Base-by-base conservation (phyloP, 1,140 invertebrate genomes). In the Physella acuta region DNA sequence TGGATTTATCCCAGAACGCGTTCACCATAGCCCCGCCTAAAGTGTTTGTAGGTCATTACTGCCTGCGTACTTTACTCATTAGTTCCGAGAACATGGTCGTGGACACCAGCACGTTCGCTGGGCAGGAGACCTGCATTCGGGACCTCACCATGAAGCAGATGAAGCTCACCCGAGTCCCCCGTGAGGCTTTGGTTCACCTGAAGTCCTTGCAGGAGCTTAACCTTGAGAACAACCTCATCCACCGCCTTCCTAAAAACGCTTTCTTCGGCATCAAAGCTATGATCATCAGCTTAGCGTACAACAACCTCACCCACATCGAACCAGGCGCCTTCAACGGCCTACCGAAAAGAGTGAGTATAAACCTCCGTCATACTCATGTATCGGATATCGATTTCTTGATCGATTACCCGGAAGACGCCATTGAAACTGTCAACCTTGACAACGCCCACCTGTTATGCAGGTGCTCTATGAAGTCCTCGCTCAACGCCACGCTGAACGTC, bases 391-490 rank as follows among this genome's bases (percentile, higher is more conserved):
- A 68, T 3, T 68, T 68, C 36, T 56, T 68, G 3, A 16, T 60
- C 24, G 66, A 39, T 0, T 68, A 68, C 39, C 2, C 53, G 1
- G 55, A 59, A 14, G 56, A 68, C 24, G 66, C 56, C 39, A 68
- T 68, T 26, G 56, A 30, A n/a, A 59, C 56, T 14, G 66, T 68
- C 5, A 68, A 68, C 30, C 56, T 68, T 24, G 66, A 68, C 36
- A 36, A 68, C 31, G 56, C 66, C 11, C 30, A 51, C 1, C 26
- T 68, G 11, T 24, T 31, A 8, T 68, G 66, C 30, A 1, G 37
- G 8, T 68, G 66, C 39, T 68, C 66, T 28, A 68, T 68, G 66
- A 34, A 60, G 16, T 51, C 49, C 0, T 16, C 66, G 0, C 36
- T 68, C 8, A 68, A 68, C 39, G 66, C 39, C n/a, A 68, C 66